Evolutionary conservation across 2,113 vertebrate genomes (phyloP).

Genomic region (Podocnemis expansa): DNA sequence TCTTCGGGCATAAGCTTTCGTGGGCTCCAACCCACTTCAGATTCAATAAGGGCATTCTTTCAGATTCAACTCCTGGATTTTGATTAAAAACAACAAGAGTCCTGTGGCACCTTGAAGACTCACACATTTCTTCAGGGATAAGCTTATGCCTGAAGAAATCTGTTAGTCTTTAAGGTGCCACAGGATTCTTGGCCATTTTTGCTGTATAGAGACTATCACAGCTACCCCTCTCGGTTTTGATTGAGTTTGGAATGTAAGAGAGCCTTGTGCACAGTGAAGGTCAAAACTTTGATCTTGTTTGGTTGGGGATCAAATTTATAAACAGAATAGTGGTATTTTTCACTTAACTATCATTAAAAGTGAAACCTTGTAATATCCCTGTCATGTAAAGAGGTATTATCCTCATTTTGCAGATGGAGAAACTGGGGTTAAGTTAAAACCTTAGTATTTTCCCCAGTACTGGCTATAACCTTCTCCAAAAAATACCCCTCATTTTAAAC

Average conservation of each 20-base stretch:
- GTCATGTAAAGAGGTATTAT: background rate
- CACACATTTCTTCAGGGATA: too few relatives aligned
- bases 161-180: too few relatives aligned
- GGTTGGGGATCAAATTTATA: background rate
- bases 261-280: background rate
- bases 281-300: background rate
- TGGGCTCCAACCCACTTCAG: too few relatives aligned
- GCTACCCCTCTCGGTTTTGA: too few relatives aligned
- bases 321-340: background rate
- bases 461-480: background rate
- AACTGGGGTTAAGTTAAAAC: background rate
- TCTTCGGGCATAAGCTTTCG: too few relatives aligned
- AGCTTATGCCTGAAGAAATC: too few relatives aligned
- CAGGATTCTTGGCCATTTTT: too few relatives aligned
- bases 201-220: too few relatives aligned
- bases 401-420: background rate
- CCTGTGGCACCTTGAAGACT: too few relatives aligned
- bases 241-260: background rate
- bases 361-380: background rate
- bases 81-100: background rate
- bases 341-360: background rate
- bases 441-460: rapidly evolving
- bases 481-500: background rate
- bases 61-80: background rate
- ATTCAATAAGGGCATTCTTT: background rate